These are phyloP conservation scores for Sminthurinus aureus DNA, from an alignment of 2,888 invertebrate species.

Conservation along the genomic window DNA sequence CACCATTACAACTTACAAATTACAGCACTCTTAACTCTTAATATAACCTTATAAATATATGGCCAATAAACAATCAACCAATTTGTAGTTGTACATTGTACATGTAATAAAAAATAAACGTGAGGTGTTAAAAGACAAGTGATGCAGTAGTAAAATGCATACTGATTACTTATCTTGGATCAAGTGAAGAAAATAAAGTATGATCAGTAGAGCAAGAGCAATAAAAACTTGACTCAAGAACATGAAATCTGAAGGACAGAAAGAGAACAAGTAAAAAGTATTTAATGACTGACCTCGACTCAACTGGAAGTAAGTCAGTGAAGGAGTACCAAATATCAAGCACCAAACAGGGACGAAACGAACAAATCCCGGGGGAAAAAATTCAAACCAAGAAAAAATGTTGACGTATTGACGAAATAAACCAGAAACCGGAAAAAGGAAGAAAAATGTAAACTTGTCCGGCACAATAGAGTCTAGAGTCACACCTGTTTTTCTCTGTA, in stretches of 20 bases:
- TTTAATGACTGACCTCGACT: background rate
- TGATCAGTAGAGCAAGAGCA: background rate
- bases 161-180: no score
- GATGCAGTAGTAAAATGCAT: no score
- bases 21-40: no score
- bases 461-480: background rate
- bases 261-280: background rate
- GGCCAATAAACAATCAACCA: no score
- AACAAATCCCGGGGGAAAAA: no score
- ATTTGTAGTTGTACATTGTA: no score
- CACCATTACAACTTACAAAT: no score
- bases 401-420: background rate
- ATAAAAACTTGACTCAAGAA: background rate
- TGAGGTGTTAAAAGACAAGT: no score
- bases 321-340: background rate
- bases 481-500: no score
- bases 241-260: background rate
- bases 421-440: background rate
- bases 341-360: background rate
- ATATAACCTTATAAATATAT: no score
- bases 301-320: background rate
- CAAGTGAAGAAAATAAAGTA: background rate
- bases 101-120: no score
- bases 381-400: background rate
- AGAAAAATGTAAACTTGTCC: background rate